These are phyloP conservation scores for Elaphurus davidianus DNA, from an alignment of 2,113 vertebrate species.

Conservation along the genomic window DNA sequence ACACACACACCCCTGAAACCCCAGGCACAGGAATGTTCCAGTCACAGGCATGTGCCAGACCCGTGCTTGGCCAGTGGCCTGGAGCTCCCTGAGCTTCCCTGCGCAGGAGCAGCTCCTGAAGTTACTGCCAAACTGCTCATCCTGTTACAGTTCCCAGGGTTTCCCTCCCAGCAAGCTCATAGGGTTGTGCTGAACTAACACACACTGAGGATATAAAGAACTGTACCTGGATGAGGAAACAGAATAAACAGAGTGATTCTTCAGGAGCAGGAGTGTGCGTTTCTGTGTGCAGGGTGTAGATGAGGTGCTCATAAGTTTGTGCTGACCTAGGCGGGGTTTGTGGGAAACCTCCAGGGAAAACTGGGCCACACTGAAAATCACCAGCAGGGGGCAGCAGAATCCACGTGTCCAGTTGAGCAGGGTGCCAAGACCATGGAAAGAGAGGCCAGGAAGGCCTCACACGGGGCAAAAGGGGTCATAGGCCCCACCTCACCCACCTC, in stretches of 20 bases:
- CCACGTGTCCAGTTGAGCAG: slow-evolving; percentile 1
- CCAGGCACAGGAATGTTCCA: background rate
- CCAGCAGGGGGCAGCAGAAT: slow-evolving; percentile 79
- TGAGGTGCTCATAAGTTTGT: too few species aligned
- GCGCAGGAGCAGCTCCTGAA: background rate
- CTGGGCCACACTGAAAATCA: slow-evolving; percentile 34
- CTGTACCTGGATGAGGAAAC: too few species aligned
- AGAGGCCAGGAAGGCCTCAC: rapidly evolving
- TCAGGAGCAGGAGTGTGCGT: too few species aligned
- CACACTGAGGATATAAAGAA: background rate
- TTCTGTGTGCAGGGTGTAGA: too few species aligned
- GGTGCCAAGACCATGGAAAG: rapidly evolving
- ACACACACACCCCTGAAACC: background rate
- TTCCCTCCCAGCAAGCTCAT: background rate
- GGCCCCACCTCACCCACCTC: too few species aligned
- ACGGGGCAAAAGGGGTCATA: rapidly evolving
- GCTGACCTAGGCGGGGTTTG: background rate
- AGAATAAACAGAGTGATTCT: too few species aligned
- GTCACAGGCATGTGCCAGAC: background rate
- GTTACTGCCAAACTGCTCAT: background rate
- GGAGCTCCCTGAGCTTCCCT: background rate
- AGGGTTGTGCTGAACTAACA: background rate
- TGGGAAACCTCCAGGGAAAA: background rate
- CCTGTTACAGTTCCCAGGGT: background rate
- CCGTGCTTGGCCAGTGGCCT: too few species aligned